Percentiles rank a stretch among this genome's conserved stretches.
Conservation (phyloP, 2,888 invertebrate genomes). For the Orthosia incerta region DNA sequence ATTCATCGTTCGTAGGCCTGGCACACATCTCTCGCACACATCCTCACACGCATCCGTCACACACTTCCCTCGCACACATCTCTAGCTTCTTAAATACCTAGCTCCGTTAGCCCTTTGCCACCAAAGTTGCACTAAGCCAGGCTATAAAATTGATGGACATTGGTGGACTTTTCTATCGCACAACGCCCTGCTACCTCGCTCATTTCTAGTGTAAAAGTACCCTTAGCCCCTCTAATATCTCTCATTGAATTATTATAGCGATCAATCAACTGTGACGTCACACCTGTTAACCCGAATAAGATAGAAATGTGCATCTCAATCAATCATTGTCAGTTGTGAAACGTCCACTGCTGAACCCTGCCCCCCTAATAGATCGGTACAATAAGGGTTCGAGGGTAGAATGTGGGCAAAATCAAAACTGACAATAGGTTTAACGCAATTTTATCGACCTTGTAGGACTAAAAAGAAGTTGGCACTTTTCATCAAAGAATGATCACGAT, state of each 20-base stretch:
- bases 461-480: neutral
- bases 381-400: constrained; percentile 13
- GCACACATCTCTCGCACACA: too few relatives aligned
- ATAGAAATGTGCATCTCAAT: constrained; percentile 55
- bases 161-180: neutral
- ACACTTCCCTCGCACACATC: too few relatives aligned
- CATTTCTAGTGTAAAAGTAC: neutral
- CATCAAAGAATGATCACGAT: too few relatives aligned
- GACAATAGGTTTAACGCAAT: neutral
- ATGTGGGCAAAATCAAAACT: constrained; percentile 10
- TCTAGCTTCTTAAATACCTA: neutral
- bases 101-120: neutral
- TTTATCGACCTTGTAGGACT: neutral
- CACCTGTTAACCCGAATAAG: constrained; percentile 43
- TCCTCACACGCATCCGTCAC: too few relatives aligned
- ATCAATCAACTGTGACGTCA: constrained; percentile 46
- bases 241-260: constrained; percentile 47
- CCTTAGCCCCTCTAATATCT: constrained; percentile 29
- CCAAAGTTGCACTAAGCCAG: neutral
- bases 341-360: constrained; percentile 25
- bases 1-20: too few relatives aligned
- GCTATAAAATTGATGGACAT: neutral
- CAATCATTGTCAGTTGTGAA: constrained; percentile 42
- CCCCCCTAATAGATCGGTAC: constrained; percentile 27
- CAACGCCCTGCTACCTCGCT: neutral